Evolutionary conservation across 1,140 invertebrate genomes (phyloP), one percentile per base, ranked within the genome.

Genomic region (Heliconius eleuchia): DNA sequence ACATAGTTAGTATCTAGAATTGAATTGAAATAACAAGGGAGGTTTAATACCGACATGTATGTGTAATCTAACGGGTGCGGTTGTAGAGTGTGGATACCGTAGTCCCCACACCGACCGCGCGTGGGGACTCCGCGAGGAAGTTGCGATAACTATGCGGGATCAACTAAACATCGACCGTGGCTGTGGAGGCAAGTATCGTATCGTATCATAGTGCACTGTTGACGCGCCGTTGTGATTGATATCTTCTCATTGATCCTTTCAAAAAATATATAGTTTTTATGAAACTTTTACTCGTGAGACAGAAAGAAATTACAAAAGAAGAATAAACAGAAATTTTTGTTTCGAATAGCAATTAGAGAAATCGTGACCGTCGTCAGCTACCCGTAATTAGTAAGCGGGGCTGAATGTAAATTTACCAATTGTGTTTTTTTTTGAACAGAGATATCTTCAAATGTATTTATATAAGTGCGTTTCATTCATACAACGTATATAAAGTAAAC

Each of bases 111-210:
- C 90, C 91, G n/a, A 91, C 88, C 13, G 86, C 85, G 3, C 89
- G 90, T 57, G 89, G 90, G 8, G 91, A 92, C 82, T 91, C 89
- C 18, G 89, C 87, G 71, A 87, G 87, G 85, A 93, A 92, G 82
- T 78, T 86, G 37, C 92, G 92, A 93, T 92, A 92, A 91, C 85
- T 89, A 70, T 57, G 52, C 57, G 27, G 74, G 66, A 71, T 81
- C 80, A 76, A 79, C 81, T 83, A 88, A 79, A 73, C 84, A 83
- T 87, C 79, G 79, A 80, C 80, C 80, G 82, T 74, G 80, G 80
- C 80, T 82, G 83, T 74, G 57, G 83, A 90, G 91, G 91, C 89
- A 88, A 89, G 84, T 81, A 84, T 74, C n/a, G 3, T 78, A 52
- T 27, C 2, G 3, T 8, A 19, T 55, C 13, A 55, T 57, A n/a